A percentile compares a stretch with the other conserved stretches of the same genome.
Conservation (phyloP, 2,888 invertebrate species). For the Macaria notata region DNA sequence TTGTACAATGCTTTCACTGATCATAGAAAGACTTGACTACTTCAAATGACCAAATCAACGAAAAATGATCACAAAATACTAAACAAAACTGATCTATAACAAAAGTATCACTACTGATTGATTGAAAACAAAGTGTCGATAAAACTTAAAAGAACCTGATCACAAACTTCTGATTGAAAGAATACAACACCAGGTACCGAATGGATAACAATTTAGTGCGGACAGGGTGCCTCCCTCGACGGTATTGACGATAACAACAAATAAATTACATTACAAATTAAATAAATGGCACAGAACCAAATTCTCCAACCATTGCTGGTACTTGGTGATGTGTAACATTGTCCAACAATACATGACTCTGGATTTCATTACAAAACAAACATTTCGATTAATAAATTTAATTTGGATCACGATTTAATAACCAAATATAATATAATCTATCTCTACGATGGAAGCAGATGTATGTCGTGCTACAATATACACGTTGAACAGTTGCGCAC, state of each 20-base stretch:
- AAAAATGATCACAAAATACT: conserved; percentile 41
- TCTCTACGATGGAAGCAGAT: conserved; percentile 77
- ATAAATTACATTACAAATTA: conserved; percentile 73
- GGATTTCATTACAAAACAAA: conserved; percentile 51
- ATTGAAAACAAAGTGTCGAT: conserved; percentile 50
- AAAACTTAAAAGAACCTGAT: conserved; percentile 52
- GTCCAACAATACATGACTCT: conserved; percentile 54
- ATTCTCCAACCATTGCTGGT: conserved; percentile 66
- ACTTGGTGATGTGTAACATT: conserved; percentile 62
- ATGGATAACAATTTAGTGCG: conserved; percentile 62
- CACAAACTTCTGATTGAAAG: conserved; percentile 47
- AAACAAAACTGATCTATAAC: conserved; percentile 45
- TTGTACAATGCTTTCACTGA: conserved; percentile 71
- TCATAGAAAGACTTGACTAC: conserved; percentile 71
- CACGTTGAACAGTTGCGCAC: conserved; percentile 55
- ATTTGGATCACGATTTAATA: conserved; percentile 65
- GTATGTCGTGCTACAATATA: conserved; percentile 63
- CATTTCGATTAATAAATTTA: conserved; percentile 39
- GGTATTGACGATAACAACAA: conserved; percentile 50
- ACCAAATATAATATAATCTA: conserved; percentile 60
- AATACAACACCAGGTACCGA: conserved; percentile 78
- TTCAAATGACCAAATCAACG: conserved; percentile 41
- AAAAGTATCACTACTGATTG: conserved; percentile 63
- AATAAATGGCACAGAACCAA: conserved; percentile 80
- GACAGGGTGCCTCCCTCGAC: conserved; percentile 53